Conservation (phyloP, 2,113 vertebrate species). For the Salvelinus namaycush region DNA sequence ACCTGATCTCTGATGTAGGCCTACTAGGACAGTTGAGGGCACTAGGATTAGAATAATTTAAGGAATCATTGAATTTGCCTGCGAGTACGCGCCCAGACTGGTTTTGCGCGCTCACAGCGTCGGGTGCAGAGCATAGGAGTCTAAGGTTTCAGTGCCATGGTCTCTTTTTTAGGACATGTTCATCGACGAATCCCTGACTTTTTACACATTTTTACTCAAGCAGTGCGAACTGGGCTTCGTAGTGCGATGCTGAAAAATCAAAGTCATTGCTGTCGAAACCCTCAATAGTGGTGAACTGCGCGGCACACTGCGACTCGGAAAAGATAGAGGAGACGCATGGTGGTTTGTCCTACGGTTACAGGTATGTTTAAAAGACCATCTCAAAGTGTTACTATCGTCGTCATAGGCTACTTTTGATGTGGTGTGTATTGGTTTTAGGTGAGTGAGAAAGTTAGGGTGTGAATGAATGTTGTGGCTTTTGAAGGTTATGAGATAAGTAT, state of each 20-base stretch:
- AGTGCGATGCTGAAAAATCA: background rate
- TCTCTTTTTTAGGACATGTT: background rate
- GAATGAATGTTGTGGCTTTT: too few relatives aligned
- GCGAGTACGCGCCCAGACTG: background rate
- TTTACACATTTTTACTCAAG: background rate
- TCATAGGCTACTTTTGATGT: too few relatives aligned
- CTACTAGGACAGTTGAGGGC: background rate
- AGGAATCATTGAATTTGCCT: background rate
- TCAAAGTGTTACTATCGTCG: background rate
- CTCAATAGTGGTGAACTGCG: background rate
- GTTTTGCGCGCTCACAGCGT: constrained; percentile 1
- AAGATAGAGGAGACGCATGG: background rate
- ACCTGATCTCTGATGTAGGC: background rate
- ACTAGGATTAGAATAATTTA: background rate
- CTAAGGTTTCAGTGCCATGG: background rate
- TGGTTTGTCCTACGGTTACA: background rate
- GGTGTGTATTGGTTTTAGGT: too few relatives aligned
- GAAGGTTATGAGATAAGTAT: too few relatives aligned
- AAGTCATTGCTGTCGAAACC: background rate
- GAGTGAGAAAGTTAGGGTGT: too few relatives aligned
- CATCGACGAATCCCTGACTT: background rate
- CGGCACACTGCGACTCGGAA: background rate
- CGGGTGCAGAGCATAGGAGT: background rate
- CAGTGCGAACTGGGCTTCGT: background rate
- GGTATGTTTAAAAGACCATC: background rate